Percentiles rank a stretch among this genome's conserved stretches.
phyloP scores from a whole-genome alignment of 2,888 invertebrate genomes.

The Cantharis flavilabris region DNA sequence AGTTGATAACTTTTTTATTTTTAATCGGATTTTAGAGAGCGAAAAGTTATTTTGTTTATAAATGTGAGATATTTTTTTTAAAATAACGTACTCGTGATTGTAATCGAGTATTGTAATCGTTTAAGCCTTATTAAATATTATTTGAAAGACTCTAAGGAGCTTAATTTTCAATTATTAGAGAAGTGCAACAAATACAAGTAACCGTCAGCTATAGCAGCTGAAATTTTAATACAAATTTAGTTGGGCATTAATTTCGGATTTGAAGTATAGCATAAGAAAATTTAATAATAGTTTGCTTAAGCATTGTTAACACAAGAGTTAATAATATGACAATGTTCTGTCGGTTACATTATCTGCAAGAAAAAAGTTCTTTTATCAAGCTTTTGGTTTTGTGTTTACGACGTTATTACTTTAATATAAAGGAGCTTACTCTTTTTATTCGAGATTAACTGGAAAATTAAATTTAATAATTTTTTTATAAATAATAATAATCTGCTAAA shows the following conservation, averaged over 20 bases:
- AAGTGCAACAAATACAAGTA: not conserved
- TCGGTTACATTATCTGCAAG: not conserved
- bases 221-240: not conserved
- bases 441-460: not conserved
- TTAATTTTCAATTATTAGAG: not conserved
- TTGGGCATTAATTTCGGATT: not conserved
- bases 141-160: not conserved
- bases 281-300: slow-evolving; percentile 13
- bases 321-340: slow-evolving; percentile 1
- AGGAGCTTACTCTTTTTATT: not conserved
- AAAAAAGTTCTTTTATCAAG: not conserved
- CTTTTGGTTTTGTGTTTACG: not conserved
- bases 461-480: not conserved
- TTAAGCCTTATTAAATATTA: not conserved
- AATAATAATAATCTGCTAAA: not conserved
- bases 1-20: not conserved
- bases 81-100: not conserved
- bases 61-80: not conserved
- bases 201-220: not conserved
- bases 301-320: slow-evolving; percentile 6
- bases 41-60: not conserved
- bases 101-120: not conserved
- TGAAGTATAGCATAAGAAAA: not conserved
- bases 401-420: not conserved
- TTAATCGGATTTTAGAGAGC: not conserved